Conservation (phyloP, 2,797 vertebrate genomes). For the Helarctos malayanus region DNA sequence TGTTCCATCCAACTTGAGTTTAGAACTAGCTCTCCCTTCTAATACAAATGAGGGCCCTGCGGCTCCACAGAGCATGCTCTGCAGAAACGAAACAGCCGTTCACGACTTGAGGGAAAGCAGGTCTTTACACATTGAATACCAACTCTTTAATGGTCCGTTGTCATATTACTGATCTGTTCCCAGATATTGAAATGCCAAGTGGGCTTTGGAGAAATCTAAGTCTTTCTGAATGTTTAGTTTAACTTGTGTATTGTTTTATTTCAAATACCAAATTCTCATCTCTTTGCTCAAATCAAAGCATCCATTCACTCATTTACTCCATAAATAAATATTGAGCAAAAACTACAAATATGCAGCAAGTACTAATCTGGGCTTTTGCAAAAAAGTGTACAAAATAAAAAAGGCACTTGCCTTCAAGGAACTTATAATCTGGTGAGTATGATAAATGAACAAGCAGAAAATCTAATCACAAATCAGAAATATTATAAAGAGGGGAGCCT, state of each 20-base stretch:
- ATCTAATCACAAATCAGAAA: neutral
- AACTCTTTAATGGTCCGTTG: neutral
- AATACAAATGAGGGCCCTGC: neutral
- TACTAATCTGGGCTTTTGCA: neutral
- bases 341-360: neutral
- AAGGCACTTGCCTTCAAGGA: neutral
- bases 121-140: neutral
- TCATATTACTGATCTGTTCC: neutral
- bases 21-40: constrained; percentile 46
- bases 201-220: constrained; percentile 15
- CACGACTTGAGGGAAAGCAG: neutral
- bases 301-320: neutral
- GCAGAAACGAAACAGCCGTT: constrained; percentile 8
- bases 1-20: constrained; percentile 72
- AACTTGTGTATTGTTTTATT: constrained; percentile 28
- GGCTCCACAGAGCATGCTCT: neutral
- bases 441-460: neutral
- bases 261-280: neutral
- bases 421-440: neutral
- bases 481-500: neutral
- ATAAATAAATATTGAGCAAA: constrained; percentile 13
- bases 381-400: neutral
- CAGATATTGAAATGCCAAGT: neutral
- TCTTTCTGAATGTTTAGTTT: constrained; percentile 49
- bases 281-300: neutral